phyloP scores from a whole-genome alignment of 2,797 vertebrate species.

The Onychomys torridus region DNA sequence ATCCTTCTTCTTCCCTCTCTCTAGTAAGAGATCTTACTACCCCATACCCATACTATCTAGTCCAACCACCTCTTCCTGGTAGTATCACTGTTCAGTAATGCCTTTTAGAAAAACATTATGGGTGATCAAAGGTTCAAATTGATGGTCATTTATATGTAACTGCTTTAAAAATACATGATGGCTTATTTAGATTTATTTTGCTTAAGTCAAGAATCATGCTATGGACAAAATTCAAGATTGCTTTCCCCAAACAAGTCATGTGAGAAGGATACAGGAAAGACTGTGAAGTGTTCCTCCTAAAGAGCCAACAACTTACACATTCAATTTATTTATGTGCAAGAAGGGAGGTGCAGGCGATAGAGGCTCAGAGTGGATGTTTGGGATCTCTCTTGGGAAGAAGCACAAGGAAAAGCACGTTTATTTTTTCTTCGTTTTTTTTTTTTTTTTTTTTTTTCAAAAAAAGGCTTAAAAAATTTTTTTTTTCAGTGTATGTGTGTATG shows the following conservation, averaged over 20 bases:
- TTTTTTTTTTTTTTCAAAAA: not conserved
- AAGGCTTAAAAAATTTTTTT: not conserved
- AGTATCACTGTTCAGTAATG: not conserved
- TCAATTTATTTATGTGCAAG: not conserved
- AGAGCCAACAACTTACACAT: not conserved
- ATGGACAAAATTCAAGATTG: not conserved
- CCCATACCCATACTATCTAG: not conserved
- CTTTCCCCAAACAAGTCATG: not conserved
- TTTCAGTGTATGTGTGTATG: not conserved
- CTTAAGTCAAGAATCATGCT: not conserved
- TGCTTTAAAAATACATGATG: not conserved
- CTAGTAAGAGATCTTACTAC: not conserved
- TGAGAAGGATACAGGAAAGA: not conserved
- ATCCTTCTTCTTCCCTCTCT: not conserved
- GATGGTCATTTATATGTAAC: not conserved
- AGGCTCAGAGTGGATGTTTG: not conserved
- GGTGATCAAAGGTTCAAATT: not conserved
- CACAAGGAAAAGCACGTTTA: not conserved
- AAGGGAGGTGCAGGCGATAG: rapidly evolving
- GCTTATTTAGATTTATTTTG: not conserved
- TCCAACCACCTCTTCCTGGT: not conserved
- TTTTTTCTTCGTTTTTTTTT: not conserved
- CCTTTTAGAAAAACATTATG: not conserved
- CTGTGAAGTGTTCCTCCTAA: not conserved
- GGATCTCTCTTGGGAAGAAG: not conserved